These are phyloP conservation scores for Jaculus jaculus DNA, from an alignment of 2,113 vertebrate species.

Conservation along the genomic window DNA sequence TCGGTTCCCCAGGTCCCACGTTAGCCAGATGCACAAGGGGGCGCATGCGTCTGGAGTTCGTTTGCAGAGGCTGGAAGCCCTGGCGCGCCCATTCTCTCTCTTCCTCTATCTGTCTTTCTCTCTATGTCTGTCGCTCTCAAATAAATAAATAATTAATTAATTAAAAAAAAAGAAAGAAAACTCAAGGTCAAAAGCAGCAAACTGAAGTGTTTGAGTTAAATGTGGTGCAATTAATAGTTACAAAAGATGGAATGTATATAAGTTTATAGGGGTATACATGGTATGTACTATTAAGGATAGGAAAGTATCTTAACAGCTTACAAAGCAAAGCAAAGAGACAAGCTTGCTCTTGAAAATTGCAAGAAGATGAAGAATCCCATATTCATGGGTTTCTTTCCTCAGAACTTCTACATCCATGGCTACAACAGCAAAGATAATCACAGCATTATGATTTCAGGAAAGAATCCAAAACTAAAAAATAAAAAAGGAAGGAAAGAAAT, in stretches of 20 bases:
- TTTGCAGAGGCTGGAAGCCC: no score
- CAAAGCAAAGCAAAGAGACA: not conserved
- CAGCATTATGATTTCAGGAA: not conserved
- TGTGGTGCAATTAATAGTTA: not conserved
- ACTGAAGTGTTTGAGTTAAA: conserved; percentile 27
- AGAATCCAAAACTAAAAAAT: not conserved
- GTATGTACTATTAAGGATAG: not conserved
- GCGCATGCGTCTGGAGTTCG: no score
- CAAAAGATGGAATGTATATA: not conserved
- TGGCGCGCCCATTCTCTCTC: no score
- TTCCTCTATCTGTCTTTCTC: no score
- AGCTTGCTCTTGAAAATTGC: conserved; percentile 37
- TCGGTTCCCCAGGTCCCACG: no score
- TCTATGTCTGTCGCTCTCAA: no score
- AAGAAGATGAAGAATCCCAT: conserved; percentile 17
- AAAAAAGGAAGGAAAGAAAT: not conserved
- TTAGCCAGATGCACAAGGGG: no score
- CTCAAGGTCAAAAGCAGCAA: not conserved
- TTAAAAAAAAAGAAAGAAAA: no score
- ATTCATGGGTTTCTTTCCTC: conserved; percentile 1
- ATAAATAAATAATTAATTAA: no score
- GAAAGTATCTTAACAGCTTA: not conserved
- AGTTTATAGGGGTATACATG: not conserved
- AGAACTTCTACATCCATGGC: not conserved
- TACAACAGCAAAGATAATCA: not conserved